These are phyloP conservation scores for Ctenopoma multispine DNA, from an alignment of 2,797 vertebrate genomes.

Conservation along the genomic window DNA sequence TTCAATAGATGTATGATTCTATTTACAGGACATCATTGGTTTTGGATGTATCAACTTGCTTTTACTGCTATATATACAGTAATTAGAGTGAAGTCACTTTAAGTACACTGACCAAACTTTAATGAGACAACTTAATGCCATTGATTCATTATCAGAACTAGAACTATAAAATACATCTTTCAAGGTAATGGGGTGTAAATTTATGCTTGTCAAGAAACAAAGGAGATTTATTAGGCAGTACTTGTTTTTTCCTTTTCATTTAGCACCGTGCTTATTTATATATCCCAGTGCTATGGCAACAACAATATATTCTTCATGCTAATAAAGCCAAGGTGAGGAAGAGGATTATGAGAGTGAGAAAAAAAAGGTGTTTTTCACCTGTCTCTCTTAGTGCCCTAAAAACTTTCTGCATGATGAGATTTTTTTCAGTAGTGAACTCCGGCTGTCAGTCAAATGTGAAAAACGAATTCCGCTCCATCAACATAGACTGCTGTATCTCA, in stretches of 20 bases:
- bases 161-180: neutral
- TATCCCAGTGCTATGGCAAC: conserved; percentile 11
- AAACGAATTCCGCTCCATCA: conserved; percentile 63
- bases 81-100: neutral
- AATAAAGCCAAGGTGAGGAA: conserved; percentile 14
- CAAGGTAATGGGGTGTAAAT: neutral
- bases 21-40: too few species aligned
- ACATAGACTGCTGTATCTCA: conserved; percentile 52
- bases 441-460: conserved; percentile 64
- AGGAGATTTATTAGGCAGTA: neutral
- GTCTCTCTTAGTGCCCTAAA: conserved; percentile 23
- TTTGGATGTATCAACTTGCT: neutral
- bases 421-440: conserved; percentile 36
- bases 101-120: neutral
- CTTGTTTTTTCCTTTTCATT: conserved; percentile 25
- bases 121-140: neutral
- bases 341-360: conserved; percentile 5
- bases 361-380: conserved; percentile 11
- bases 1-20: neutral
- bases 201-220: neutral
- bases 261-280: conserved; percentile 10
- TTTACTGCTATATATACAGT: neutral
- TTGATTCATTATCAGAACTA: neutral
- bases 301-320: conserved; percentile 7
- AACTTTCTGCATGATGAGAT: conserved; percentile 50